Base-by-base conservation (phyloP, 1,140 invertebrate species). In the Cheumatopsyche charites region DNA sequence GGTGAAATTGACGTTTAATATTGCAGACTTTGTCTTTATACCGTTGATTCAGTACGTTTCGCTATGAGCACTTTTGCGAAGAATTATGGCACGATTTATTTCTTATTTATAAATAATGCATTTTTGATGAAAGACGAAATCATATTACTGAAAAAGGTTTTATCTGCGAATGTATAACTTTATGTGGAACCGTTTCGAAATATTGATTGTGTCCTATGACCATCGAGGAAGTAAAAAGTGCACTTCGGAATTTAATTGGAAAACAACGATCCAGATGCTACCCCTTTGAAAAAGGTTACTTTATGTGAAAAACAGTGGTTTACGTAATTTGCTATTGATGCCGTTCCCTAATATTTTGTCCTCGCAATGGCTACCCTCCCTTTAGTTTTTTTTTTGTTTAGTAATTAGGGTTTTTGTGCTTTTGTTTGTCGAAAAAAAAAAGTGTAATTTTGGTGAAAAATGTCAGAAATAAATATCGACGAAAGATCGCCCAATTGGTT, bases 191-290 rank as follows among this genome's bases (percentile, higher is more conserved):
- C 13, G 15, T n/a, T 15, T 15, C 15, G 4, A 13, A 17, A 19
- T 17, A 52, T 52, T 52, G 47, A 52, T 52, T 19, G 47, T 52
- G 9, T 52, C 47, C n/a, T 19, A 52, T 52, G 47, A 11, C 47
- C 15, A 17, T 58, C 25, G 55, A 58, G 19, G 23, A 25, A 23
- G 23, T 23, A 58, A 58, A 58, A 58, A 58, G 23, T 58, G 55
- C 55, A 58, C 55, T 25, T 25, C 23, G 55, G 4, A 58, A 45
- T 66, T 66, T 66, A 66, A 66, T 66, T 42, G 63, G 25, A 26
- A 68, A 55, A 58, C 66, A 25, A 68, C 55, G 12, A 47, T 55
- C 66, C 66, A 68, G 66, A 68, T 68, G 66, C 26, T 68, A 55
- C 66, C 47, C 26, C 66, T 36, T 42, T 23, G 55, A 58, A 66